phyloP scores from a whole-genome alignment of 2,113 vertebrate species.

The Aviceda subcristata region DNA sequence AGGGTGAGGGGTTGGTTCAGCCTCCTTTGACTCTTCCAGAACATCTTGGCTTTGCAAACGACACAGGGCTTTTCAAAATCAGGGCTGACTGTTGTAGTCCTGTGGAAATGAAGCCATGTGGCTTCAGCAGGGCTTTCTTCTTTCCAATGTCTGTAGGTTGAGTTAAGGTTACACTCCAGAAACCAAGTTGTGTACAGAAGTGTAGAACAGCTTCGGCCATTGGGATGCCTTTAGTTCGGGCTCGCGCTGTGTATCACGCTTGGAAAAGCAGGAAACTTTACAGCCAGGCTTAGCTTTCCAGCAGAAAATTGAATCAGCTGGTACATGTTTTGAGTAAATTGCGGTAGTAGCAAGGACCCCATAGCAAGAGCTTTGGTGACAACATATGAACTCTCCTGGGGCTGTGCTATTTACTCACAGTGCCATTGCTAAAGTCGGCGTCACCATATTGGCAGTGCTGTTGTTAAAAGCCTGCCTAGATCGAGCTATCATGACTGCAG shows the following conservation, averaged over 20 bases:
- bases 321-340: neutral
- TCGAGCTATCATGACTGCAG: neutral
- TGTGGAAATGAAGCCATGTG: neutral
- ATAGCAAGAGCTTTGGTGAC: neutral
- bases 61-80: neutral
- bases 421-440: neutral
- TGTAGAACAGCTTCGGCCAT: neutral
- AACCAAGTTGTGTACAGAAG: neutral
- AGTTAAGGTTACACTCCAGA: neutral
- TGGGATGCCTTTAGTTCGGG: neutral
- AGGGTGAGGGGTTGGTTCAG: neutral
- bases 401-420: neutral
- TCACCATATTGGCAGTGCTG: neutral
- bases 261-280: neutral
- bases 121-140: neutral
- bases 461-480: neutral
- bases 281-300: neutral
- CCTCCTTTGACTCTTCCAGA: neutral
- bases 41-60: neutral
- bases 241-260: rapidly evolving
- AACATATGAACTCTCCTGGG: neutral
- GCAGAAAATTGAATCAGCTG: neutral
- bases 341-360: neutral
- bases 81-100: neutral
- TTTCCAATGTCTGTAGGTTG: neutral